Percentiles rank a stretch among this genome's conserved stretches.
Conservation (phyloP, 23 tunicate species). For the Corella eumyota region DNA sequence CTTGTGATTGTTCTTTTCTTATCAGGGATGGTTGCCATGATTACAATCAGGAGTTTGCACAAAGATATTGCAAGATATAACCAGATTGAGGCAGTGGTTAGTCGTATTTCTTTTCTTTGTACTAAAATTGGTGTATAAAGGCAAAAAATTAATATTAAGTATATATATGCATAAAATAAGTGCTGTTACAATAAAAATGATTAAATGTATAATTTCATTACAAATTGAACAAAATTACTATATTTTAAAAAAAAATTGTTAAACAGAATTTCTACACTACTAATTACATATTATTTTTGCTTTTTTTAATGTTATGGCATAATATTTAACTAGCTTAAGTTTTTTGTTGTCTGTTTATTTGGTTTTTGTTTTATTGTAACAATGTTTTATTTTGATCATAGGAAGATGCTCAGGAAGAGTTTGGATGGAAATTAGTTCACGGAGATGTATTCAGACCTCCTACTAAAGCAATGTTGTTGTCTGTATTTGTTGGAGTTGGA, state of each 20-base stretch:
- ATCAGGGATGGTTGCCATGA: conserved; percentile 99
- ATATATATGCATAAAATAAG: background rate
- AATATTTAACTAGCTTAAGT: too few species aligned
- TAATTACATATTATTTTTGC: too few species aligned
- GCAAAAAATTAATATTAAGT: background rate
- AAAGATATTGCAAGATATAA: conserved; percentile 95
- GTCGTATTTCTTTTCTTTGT: too few species aligned
- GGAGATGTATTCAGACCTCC: conserved; percentile 93
- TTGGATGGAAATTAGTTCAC: conserved; percentile 89
- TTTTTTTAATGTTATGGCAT: too few species aligned
- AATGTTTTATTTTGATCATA: too few species aligned
- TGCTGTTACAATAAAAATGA: background rate
- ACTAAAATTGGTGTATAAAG: too few species aligned
- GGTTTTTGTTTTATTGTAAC: too few species aligned
- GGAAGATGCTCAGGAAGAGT: conserved; percentile 99
- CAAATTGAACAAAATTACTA: too few species aligned
- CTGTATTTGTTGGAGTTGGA: conserved; percentile 88
- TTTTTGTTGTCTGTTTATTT: too few species aligned
- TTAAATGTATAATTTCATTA: background rate
- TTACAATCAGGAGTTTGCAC: conserved; percentile 75
- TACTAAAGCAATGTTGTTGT: conserved; percentile 56
- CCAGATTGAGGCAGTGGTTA: conserved; percentile 75
- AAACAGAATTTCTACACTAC: too few species aligned
- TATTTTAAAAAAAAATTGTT: too few species aligned
- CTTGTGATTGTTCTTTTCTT: conserved; percentile 92